Conservation (phyloP, 2,797 vertebrate genomes). For the Falco biarmicus region DNA sequence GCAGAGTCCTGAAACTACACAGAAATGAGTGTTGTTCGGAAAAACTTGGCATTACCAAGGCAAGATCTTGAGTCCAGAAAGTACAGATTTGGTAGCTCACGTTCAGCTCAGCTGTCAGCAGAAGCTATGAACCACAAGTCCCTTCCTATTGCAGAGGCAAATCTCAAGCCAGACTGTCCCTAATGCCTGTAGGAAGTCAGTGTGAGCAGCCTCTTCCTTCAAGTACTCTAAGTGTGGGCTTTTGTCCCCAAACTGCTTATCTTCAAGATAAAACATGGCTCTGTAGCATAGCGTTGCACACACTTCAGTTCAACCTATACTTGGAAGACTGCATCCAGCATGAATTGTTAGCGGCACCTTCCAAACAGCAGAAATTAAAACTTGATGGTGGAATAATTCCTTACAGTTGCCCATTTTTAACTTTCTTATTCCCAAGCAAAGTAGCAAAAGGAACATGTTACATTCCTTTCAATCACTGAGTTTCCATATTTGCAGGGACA, state of each 20-base stretch:
- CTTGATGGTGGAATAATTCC: background rate
- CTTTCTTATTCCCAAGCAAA: background rate
- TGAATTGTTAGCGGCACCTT: background rate
- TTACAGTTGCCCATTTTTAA: background rate
- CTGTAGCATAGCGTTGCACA: background rate
- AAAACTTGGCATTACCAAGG: background rate
- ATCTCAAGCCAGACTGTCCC: background rate
- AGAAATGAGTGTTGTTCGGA: background rate
- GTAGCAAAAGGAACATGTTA: background rate
- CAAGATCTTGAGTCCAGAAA: background rate
- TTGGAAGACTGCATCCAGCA: background rate
- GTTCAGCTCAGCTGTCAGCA: background rate
- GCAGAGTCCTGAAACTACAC: background rate
- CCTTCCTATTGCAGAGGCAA: background rate
- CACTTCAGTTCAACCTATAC: background rate
- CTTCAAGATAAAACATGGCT: background rate
- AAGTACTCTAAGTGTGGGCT: background rate
- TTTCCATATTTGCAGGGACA: background rate
- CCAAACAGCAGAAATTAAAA: background rate
- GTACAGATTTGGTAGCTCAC: background rate
- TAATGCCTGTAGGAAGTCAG: background rate
- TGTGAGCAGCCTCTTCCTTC: background rate
- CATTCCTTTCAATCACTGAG: background rate
- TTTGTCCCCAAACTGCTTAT: background rate
- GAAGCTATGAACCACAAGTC: background rate